Percentiles rank a stretch among this genome's conserved stretches.
Conservation (phyloP, 2,888 invertebrate genomes). For the Drosophila nr. perissopoda region DNA sequence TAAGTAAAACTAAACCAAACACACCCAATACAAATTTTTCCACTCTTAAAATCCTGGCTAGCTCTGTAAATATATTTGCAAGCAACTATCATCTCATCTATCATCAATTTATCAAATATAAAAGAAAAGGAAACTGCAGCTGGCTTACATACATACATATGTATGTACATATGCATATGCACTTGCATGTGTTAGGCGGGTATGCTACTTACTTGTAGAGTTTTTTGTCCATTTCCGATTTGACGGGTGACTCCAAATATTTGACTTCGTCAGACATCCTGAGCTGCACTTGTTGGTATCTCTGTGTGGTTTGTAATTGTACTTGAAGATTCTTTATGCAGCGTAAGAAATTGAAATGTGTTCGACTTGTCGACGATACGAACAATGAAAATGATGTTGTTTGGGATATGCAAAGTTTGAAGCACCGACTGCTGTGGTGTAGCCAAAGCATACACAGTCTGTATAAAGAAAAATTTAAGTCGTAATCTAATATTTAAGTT, state of each 20-base stretch:
- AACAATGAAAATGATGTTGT: conserved; percentile 4
- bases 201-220: conserved; percentile 88
- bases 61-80: neutral
- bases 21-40: neutral
- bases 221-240: conserved; percentile 92
- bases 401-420: conserved; percentile 23
- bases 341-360: conserved; percentile 17
- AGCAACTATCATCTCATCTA: neutral
- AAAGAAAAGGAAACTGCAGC: neutral
- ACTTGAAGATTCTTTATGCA: neutral
- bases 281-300: neutral
- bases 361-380: conserved; percentile 7
- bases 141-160: neutral
- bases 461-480: neutral
- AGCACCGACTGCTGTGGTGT: conserved; percentile 34
- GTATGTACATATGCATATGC: neutral
- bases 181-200: neutral
- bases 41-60: neutral
- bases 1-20: neutral
- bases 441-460: conserved; percentile 38
- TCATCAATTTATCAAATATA: neutral
- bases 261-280: conserved; percentile 62
- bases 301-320: neutral
- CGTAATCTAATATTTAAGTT: neutral
- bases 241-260: conserved; percentile 87